Evolutionary conservation across 2,888 invertebrate species (phyloP).

Genomic region (Hanleya hanleyi): DNA sequence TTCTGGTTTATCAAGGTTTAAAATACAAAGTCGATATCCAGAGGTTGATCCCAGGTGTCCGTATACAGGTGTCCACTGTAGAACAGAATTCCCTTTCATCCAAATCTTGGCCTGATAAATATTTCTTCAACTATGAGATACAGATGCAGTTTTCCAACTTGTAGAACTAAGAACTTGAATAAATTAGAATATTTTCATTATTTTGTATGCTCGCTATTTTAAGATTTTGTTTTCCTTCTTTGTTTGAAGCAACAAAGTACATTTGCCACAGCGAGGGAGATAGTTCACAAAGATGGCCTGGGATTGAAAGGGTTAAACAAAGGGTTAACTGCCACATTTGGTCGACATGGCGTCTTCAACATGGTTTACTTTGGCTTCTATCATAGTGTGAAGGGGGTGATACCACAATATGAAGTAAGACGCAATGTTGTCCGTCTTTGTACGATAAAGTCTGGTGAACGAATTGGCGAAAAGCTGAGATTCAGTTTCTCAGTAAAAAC

Average conservation of each 20-base stretch:
- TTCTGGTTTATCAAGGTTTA: no score
- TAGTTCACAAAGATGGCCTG: conserved; percentile 84
- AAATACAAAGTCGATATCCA: no score
- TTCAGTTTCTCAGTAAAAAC: not conserved
- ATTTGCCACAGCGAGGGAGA: conserved; percentile 85
- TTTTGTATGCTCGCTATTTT: not conserved
- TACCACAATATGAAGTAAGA: conserved; percentile 69
- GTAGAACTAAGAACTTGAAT: no score
- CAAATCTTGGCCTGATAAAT: no score
- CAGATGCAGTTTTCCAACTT: no score
- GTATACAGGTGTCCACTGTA: no score
- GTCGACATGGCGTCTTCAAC: conserved; percentile 92
- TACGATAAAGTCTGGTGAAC: not conserved
- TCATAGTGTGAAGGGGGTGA: conserved; percentile 86
- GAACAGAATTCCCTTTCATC: no score
- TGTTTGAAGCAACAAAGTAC: conserved; percentile 78
- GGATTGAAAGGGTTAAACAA: conserved; percentile 88
- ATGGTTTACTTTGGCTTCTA: conserved; percentile 97
- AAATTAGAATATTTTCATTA: not conserved
- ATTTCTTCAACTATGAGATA: no score
- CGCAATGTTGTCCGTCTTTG: no score
- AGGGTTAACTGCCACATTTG: conserved; percentile 91
- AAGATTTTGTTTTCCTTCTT: not conserved
- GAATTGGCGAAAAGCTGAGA: not conserved
- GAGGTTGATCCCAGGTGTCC: no score